phyloP scores from a whole-genome alignment of 2,888 invertebrate genomes.

The Drosophila kokeensis region DNA sequence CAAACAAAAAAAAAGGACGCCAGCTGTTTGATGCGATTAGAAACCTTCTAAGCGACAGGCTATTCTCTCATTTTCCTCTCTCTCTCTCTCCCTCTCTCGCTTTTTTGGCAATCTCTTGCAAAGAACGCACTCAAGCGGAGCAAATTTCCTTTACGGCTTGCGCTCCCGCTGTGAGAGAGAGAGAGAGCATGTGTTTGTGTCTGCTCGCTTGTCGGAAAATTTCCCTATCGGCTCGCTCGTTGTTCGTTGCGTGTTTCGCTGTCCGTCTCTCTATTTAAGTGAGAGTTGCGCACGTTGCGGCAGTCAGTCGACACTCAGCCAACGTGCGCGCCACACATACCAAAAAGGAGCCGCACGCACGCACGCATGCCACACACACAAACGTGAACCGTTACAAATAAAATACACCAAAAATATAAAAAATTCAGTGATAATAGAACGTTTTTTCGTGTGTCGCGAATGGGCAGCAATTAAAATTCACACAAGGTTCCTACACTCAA shows the following conservation, averaged over 20 bases:
- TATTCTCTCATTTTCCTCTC: constrained; percentile 9
- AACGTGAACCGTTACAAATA: constrained; percentile 50
- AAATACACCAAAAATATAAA: constrained; percentile 13
- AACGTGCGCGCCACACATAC: constrained; percentile 67
- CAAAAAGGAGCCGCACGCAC: constrained; percentile 33
- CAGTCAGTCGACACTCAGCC: constrained; percentile 78
- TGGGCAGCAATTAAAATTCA: constrained; percentile 44
- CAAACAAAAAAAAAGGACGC: constrained; percentile 36
- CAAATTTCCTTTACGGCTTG: constrained; percentile 50
- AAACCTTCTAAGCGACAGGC: constrained; percentile 34
- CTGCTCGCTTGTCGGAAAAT: constrained; percentile 30
- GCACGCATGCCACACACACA: constrained; percentile 25
- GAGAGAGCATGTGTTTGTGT: not conserved
- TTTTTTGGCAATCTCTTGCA: not conserved
- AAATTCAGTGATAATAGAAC: constrained; percentile 45
- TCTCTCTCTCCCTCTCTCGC: not conserved
- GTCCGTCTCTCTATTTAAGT: constrained; percentile 67
- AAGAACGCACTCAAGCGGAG: constrained; percentile 41
- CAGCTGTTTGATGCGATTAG: constrained; percentile 77
- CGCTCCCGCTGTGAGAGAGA: constrained; percentile 22
- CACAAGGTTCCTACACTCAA: constrained; percentile 49
- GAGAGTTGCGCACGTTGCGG: constrained; percentile 77
- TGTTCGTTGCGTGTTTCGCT: constrained; percentile 19
- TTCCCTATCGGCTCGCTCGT: constrained; percentile 34
- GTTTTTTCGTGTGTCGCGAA: constrained; percentile 41